phyloP scores from a whole-genome alignment of 2,113 vertebrate species.

The Antigone vipio region DNA sequence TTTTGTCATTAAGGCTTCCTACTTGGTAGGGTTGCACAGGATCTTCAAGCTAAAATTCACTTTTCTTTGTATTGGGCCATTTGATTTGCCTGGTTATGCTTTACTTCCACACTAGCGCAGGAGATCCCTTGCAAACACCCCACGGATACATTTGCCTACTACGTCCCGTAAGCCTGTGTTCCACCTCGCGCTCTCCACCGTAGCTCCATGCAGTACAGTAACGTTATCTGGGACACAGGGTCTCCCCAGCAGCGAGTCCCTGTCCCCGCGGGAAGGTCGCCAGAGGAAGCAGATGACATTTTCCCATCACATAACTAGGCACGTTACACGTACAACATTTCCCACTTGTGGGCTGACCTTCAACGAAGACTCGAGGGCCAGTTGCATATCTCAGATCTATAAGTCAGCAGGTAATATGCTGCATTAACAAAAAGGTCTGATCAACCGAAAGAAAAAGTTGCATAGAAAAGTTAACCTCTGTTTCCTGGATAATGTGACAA shows the following conservation, averaged over 20 bases:
- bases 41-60: not conserved
- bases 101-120: not conserved
- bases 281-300: not conserved
- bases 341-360: not conserved
- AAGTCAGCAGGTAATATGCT: not conserved
- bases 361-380: not conserved
- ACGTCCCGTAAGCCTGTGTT: not conserved
- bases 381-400: not conserved
- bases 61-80: not conserved
- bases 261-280: not conserved
- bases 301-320: not conserved
- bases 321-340: not conserved
- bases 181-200: not conserved
- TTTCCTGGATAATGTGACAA: not conserved
- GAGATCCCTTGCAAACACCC: not conserved
- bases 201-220: not conserved
- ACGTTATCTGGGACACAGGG: too few species aligned
- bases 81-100: not conserved
- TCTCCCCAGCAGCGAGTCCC: not conserved
- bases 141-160: accelerated
- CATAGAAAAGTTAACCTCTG: not conserved
- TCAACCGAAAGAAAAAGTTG: not conserved
- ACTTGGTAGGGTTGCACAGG: not conserved
- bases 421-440: not conserved
- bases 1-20: not conserved